phyloP scores from a whole-genome alignment of 2,797 vertebrate species.

The Gallinago solitaria region DNA sequence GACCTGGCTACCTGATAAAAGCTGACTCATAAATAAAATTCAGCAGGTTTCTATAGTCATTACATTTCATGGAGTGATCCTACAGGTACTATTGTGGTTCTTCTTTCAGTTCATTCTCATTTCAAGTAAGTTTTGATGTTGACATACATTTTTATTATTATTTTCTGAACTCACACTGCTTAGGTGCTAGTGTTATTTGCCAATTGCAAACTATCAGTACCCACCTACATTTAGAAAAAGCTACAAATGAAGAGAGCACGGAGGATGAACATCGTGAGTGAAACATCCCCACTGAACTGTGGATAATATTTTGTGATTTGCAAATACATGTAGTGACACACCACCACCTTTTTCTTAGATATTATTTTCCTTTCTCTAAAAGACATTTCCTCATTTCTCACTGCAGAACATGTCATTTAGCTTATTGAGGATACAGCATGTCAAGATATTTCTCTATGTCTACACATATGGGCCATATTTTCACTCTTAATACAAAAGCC shows the following conservation, averaged over 20 bases:
- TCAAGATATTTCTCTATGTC: neutral
- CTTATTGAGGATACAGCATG: neutral
- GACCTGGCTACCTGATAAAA: neutral
- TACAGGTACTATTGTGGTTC: neutral
- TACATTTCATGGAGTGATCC: neutral
- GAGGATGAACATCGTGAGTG: neutral
- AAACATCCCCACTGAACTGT: neutral
- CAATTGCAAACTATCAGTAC: neutral
- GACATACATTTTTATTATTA: neutral
- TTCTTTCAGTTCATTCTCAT: neutral
- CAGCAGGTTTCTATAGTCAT: neutral
- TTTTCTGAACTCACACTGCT: neutral
- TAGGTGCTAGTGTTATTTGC: neutral
- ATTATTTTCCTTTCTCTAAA: neutral
- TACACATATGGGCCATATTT: neutral
- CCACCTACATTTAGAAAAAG: neutral
- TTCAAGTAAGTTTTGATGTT: neutral
- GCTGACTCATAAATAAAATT: neutral
- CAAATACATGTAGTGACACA: accelerated
- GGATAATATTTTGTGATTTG: neutral
- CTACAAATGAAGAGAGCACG: neutral
- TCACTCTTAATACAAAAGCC: neutral
- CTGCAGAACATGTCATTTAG: neutral
- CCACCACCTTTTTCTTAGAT: neutral
- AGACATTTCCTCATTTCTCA: neutral